Percentiles rank a stretch among this genome's conserved stretches.
phyloP scores from a whole-genome alignment of 2,888 invertebrate species.

The Pristionchus entomophagus region DNA sequence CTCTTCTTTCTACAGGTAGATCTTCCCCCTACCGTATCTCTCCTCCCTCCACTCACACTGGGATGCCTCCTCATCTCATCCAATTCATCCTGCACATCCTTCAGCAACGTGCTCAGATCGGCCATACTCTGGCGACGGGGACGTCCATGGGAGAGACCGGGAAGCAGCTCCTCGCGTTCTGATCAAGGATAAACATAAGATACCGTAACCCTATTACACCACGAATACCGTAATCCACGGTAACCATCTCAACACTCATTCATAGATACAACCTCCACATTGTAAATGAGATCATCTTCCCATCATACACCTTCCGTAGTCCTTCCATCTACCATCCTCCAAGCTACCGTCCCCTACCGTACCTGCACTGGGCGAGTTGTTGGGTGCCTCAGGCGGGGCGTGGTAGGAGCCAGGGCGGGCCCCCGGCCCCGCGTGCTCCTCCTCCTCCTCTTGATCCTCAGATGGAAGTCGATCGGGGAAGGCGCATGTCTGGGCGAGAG shows the following conservation, averaged over 20 bases:
- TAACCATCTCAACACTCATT: not conserved
- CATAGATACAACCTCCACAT: too few species aligned
- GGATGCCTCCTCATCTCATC: slow-evolving; percentile 25
- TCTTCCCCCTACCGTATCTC: too few species aligned
- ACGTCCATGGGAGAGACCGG: not conserved
- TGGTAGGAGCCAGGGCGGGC: not conserved
- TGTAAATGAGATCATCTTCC: too few species aligned
- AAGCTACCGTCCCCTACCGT: not conserved
- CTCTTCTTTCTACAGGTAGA: too few species aligned
- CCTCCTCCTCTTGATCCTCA: not conserved
- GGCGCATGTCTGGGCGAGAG: slow-evolving; percentile 39
- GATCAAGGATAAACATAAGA: too few species aligned
- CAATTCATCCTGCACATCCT: not conserved
- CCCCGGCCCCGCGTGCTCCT: too few species aligned
- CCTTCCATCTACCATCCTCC: too few species aligned
- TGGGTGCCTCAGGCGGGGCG: slow-evolving; percentile 27
- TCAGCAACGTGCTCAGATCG: not conserved
- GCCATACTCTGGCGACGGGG: not conserved
- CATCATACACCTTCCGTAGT: not conserved
- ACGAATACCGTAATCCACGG: too few species aligned
- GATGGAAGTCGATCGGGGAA: slow-evolving; percentile 39
- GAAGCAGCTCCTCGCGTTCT: not conserved
- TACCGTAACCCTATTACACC: too few species aligned
- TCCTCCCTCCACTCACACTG: too few species aligned
- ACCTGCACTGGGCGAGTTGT: not conserved